These are phyloP conservation scores for Montipora capitata DNA, from an alignment of 92 coral and sea anemone genomes.

Conservation along the genomic window DNA sequence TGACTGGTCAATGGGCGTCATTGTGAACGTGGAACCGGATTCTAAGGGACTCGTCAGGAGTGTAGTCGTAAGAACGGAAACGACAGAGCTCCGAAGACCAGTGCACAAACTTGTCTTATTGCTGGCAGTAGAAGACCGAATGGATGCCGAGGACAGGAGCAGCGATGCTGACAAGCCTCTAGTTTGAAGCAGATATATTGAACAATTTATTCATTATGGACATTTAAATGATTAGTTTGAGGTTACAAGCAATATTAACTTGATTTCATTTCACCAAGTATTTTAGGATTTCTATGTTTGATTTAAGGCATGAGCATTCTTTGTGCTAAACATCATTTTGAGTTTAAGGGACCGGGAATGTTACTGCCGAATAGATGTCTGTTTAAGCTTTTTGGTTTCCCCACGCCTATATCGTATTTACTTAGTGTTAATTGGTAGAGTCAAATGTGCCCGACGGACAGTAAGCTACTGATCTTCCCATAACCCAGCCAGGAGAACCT, in stretches of 20 bases:
- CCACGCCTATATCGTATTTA: no score
- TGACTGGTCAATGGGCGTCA: conserved; percentile 26
- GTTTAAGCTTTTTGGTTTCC: neutral
- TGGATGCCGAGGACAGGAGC: no score
- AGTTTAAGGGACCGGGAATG: conserved; percentile 7
- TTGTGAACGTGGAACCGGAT: conserved; percentile 9
- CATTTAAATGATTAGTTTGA: no score
- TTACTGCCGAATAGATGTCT: neutral
- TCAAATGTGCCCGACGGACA: neutral
- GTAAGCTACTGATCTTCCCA: neutral
- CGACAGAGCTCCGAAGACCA: no score
- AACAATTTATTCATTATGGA: no score
- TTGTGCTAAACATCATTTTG: neutral
- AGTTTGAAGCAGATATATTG: no score
- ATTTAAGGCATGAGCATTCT: neutral
- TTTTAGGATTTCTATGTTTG: neutral
- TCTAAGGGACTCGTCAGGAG: conserved; percentile 36
- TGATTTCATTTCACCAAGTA: neutral
- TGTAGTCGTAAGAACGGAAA: conserved; percentile 7
- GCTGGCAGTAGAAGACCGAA: conserved; percentile 15
- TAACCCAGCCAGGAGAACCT: neutral
- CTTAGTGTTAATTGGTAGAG: no score
- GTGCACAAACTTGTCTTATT: conserved; percentile 17
- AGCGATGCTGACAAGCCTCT: no score
- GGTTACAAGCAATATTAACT: neutral